Percentiles rank a stretch among this genome's conserved stretches.
Evolutionary conservation across 2,888 invertebrate genomes (phyloP).

Genomic region (Hipparchia semele): DNA sequence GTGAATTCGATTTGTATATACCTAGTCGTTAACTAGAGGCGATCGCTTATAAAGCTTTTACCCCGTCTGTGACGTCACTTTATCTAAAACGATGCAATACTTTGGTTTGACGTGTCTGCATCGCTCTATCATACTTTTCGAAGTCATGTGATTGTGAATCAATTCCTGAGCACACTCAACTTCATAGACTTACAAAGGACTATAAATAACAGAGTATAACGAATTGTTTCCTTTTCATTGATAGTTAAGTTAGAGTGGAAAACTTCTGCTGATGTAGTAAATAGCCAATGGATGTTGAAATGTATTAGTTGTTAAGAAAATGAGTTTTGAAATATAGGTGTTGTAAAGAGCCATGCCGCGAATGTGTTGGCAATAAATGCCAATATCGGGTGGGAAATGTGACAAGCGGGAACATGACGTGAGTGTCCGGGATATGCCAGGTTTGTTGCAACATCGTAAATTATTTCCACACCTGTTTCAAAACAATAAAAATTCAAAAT

Average conservation of each 20-base stretch:
- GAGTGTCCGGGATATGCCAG: slow-evolving; percentile 33
- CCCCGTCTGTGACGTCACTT: slow-evolving; percentile 34
- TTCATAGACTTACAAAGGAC: slow-evolving; percentile 7
- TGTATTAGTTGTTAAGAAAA: slow-evolving; percentile 45
- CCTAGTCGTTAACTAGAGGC: slow-evolving; percentile 8
- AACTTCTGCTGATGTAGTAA: background rate
- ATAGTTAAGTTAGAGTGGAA: background rate
- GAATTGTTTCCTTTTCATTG: slow-evolving; percentile 21
- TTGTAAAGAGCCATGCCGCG: slow-evolving; percentile 41
- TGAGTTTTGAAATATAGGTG: background rate
- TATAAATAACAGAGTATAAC: background rate
- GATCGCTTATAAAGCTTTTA: slow-evolving; percentile 36
- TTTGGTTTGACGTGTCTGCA: slow-evolving; percentile 63
- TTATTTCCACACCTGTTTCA: background rate
- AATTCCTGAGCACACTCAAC: slow-evolving; percentile 51
- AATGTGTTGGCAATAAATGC: slow-evolving; percentile 53
- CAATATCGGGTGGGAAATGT: slow-evolving; percentile 58
- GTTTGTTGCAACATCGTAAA: slow-evolving; percentile 26
- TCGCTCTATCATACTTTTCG: slow-evolving; percentile 63
- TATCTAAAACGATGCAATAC: slow-evolving; percentile 37
- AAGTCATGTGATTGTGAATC: slow-evolving; percentile 52
- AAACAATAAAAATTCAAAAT: background rate
- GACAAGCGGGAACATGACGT: slow-evolving; percentile 52
- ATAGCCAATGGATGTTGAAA: slow-evolving; percentile 24
- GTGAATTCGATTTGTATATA: background rate